Evolutionary conservation across 1,140 invertebrate genomes (phyloP), one percentile per base, ranked within the genome.

Genomic region (Notospermus geniculatus): DNA sequence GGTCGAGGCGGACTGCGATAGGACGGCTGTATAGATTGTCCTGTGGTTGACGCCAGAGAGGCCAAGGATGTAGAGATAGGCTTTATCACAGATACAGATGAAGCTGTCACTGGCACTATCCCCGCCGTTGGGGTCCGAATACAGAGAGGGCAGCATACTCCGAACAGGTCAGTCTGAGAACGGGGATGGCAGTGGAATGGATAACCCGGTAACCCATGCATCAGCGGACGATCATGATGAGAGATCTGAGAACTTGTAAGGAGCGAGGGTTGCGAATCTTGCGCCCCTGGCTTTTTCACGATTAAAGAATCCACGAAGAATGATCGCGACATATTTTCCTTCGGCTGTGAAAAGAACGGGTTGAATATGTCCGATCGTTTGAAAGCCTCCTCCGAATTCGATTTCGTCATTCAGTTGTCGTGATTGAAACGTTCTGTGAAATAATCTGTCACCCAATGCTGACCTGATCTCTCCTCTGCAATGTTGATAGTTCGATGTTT

Each of bases 291-390:
- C 11, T 63, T 53, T 28, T 63, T 65, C 29, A 63, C 59, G 27
- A 73, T 71, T 36, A 73, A 67, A 17, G 71, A 71, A 57, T 73
- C 71, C 43, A 73, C 71, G 36, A 70, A 65, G 61, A 73, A 73
- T 29, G 71, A 73, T 28, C 71, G 69, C 29, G 71, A 73, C 71
- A 70, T 71, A 28, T 55, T 30, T 55, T 52, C 25, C 32, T 36
- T 36, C 5, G 32, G 4, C 5, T 7, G 32, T 36, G 32, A 36
- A 36, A 36, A 36, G 32, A 7, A 36, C 32, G 32, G 32, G 32
- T 36, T 36, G 15, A 36, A 36, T 36, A 36, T 36, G 32, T 36
- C 32, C 32, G 32, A 36, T 36, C 32, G 32, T 36, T 36, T 36
- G 32, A 36, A 36, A 36, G 32, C 15, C 5, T 36, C 32, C 32